Evolutionary conservation across 2,797 vertebrate species (phyloP), one percentile per base, ranked within the genome.

Genomic region (Cirrhinus mrigala): DNA sequence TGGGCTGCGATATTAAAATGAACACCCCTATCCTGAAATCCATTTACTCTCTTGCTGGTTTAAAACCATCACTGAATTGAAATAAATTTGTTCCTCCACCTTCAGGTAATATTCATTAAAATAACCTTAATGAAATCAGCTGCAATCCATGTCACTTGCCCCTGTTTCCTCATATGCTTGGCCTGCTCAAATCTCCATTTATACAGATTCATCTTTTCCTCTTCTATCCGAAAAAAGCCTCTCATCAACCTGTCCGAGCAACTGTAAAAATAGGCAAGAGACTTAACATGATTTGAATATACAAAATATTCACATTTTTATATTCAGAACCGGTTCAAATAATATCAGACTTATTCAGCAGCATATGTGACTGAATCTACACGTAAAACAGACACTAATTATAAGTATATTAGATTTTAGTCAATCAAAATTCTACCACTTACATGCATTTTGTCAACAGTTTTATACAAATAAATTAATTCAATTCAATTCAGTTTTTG

Each of bases 1-100:
- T 91, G 89, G 86, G 85, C 89, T 79, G 66, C 80, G 79, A 92
- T 92, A 91, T 94, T 92, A 91, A 93, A 92, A 92, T 87, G 88
- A 93, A 92, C 90, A 92, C 88, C 85, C 66, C 88, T 83, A 52
- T 91, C 88, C 82, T 88, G 80, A 89, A 93, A 94, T 92, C 90
- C 87, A 91, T 93, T 92, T 92, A 90, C 89, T 89, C 85, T 88
- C 91, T 66, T 90, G 89, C 90, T 82, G 89, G 81, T 89, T 86
- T 90, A 80, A 87, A 90, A 88, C 81, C 80, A 87, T 87, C 86
- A 78, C 87, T 86, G 89, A 84, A 90, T 89, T 90, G 75, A 91
- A 93, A 92, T 91, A 89, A 91, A 93, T 92, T 81, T 62, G 80
- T 86, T 89, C 85, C 75, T 86, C 78, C 68, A 46, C 89, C 86